phyloP scores from a whole-genome alignment of 2,113 vertebrate species.

The Trogon surrucura region DNA sequence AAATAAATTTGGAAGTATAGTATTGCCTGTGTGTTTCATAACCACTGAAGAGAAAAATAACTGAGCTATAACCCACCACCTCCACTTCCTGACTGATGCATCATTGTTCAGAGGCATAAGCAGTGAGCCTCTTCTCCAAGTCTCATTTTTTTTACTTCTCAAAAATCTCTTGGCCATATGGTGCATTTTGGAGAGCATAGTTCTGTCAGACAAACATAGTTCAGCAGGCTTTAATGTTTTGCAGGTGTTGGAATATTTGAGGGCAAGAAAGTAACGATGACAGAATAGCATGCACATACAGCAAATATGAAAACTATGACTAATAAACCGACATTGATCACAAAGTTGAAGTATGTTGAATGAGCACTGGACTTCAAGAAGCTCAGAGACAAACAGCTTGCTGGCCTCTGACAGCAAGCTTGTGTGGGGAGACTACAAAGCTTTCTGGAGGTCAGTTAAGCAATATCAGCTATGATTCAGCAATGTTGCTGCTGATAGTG shows the following conservation, averaged over 20 bases:
- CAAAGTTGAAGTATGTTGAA: background rate
- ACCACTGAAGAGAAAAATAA: background rate
- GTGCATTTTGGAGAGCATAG: background rate
- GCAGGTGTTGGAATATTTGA: slow-evolving; percentile 27
- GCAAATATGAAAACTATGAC: background rate
- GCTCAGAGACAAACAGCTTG: background rate
- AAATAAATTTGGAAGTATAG: background rate
- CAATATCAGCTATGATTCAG: background rate
- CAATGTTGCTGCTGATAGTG: background rate
- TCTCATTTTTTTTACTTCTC: background rate
- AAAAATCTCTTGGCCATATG: slow-evolving; percentile 9
- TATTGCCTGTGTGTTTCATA: background rate
- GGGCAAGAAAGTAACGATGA: background rate
- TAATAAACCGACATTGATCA: background rate
- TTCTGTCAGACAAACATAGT: slow-evolving; percentile 28
- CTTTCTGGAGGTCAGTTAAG: background rate
- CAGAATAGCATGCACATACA: background rate
- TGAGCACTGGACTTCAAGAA: background rate
- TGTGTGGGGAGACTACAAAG: background rate
- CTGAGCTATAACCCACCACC: background rate
- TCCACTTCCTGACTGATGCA: background rate
- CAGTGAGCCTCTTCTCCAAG: background rate
- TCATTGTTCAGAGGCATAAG: background rate
- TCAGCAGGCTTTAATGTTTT: slow-evolving; percentile 14
- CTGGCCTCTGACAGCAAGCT: background rate